phyloP scores from a whole-genome alignment of 2,888 invertebrate species.

The Ochlodes sylvanus region DNA sequence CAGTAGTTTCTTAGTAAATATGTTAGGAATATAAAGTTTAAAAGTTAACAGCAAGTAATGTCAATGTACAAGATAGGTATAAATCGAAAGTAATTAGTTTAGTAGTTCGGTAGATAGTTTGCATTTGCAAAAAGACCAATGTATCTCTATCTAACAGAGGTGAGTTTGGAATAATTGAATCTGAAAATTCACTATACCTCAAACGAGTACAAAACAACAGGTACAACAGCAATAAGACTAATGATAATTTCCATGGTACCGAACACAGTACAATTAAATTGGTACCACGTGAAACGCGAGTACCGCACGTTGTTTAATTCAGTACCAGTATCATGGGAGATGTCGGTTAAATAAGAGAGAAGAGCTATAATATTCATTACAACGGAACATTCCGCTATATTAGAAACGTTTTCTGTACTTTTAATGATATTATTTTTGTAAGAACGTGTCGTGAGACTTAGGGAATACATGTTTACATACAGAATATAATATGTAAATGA shows the following conservation, averaged over 20 bases:
- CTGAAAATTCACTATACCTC: no score
- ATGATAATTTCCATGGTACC: not conserved
- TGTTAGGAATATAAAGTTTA: no score
- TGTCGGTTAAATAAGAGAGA: not conserved
- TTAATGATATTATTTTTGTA: not conserved
- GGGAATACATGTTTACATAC: not conserved
- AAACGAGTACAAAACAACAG: no score
- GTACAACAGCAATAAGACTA: not conserved
- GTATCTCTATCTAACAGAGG: no score
- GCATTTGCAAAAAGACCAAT: no score
- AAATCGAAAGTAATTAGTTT: no score
- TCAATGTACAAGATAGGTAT: no score
- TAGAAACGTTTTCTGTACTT: not conserved
- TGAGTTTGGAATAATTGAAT: no score
- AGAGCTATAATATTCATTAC: constrained; percentile 1
- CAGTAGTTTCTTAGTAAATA: no score
- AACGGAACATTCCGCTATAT: not conserved
- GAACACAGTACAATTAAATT: constrained; percentile 2
- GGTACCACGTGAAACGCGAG: not conserved
- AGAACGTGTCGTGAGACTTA: not conserved
- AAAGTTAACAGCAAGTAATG: no score
- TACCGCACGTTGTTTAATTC: not conserved
- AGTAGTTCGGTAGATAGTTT: no score
- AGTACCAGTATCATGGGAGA: constrained; percentile 8
- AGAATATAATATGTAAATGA: no score